These are phyloP conservation scores for Idaea straminata DNA, from an alignment of 2,888 invertebrate species.

Conservation along the genomic window DNA sequence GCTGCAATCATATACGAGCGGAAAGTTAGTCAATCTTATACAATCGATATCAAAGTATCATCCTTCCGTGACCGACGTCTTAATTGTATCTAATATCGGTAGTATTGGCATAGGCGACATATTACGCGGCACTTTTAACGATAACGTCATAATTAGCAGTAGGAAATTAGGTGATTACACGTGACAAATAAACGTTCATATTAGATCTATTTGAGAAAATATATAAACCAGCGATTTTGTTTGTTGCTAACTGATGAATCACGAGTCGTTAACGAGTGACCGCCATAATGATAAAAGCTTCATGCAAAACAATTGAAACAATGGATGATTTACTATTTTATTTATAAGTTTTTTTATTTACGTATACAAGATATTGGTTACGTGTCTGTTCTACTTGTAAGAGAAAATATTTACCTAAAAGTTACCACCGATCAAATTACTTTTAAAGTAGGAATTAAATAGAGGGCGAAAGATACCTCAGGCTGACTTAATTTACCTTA, in stretches of 20 bases:
- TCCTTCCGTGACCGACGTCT: background rate
- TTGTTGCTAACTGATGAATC: conserved; percentile 19
- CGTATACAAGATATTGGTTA: background rate
- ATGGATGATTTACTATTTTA: conserved; percentile 11
- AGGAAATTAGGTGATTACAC: background rate
- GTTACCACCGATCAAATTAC: background rate
- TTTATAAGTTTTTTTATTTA: background rate
- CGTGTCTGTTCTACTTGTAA: background rate
- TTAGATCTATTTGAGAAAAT: background rate
- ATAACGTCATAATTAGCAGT: background rate
- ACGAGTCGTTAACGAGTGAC: conserved; percentile 16
- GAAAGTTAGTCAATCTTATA: background rate
- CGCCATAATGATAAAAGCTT: conserved; percentile 11
- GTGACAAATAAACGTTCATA: background rate
- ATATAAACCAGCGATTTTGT: background rate
- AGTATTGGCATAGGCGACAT: background rate
- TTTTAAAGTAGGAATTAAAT: background rate
- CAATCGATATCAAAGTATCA: background rate
- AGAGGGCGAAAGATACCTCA: background rate
- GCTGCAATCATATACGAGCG: background rate
- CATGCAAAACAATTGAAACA: conserved; percentile 9
- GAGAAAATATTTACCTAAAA: no score
- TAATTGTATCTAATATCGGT: background rate
- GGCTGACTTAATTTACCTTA: background rate
- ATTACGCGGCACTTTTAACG: background rate